Base-by-base conservation (phyloP, 1,140 invertebrate species). In the Diorhabda sublineata region DNA sequence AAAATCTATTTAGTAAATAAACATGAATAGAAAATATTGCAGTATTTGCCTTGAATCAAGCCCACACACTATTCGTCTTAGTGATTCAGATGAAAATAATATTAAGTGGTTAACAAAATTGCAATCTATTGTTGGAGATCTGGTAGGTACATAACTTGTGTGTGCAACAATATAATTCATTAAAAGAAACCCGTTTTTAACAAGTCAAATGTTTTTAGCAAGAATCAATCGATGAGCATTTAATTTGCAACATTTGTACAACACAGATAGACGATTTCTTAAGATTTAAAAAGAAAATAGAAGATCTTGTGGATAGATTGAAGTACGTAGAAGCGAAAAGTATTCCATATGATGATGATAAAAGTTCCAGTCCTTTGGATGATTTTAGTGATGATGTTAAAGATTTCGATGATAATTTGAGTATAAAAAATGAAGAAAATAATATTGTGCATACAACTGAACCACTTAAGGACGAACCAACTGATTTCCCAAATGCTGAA, bases 191-290 rank as follows among this genome's bases (percentile, higher is more conserved):
- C 4, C 11, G 42, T 26, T 68, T 63, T 56, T 65, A 42, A 4
- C 58, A 26, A 26, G 26, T 26, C 26, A 26, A 26, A 26, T 52
- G 44, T 57, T 62, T 43, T 63, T 71, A 66, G 45, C 42, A 72
- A 65, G 57, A 64, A 6, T 71, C 69, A 66, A 8, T n/a, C 7
- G 66, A 68, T n/a, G 11, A 56, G 9, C 58, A 67, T 7, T 61
- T 60, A 3, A 71, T 73, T 64, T 74, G 73, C 57, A 3, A 47
- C 26, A 7, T 45, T 57, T 74, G 73, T 66, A 66, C 45, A 26
- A 5, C 9, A 42, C 61, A 65, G 61, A 45, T 74, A 42, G 61
- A 74, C 5, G 59, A 58, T 57, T 57, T 41, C 26, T 65, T 42
- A 8, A 58, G 6, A 8, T 52, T 52, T 4, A 52, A 52, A 52